Conservation (phyloP, 2,797 vertebrate genomes). For the Xiphorhynchus erythropygius region DNA sequence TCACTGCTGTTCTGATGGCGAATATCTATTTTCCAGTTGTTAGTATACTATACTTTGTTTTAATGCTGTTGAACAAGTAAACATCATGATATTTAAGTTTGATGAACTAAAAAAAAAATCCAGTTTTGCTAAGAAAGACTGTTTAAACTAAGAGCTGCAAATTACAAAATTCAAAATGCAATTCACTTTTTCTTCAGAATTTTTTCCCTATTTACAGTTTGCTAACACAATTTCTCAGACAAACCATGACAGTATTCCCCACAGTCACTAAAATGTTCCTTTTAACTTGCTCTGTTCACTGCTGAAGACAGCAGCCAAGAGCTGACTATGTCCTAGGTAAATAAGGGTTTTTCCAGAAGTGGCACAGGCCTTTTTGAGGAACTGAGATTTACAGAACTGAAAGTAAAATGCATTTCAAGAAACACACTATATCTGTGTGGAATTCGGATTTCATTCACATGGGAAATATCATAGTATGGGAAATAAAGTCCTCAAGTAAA, state of each 20-base stretch:
- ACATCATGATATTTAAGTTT: not conserved
- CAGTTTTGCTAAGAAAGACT: not conserved
- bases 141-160: not conserved
- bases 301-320: not conserved
- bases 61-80: not conserved
- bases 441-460: conserved; percentile 49
- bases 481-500: conserved; percentile 38
- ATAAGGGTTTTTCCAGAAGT: not conserved
- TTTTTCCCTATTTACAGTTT: not conserved
- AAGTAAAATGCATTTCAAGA: conserved; percentile 21
- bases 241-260: not conserved
- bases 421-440: not conserved
- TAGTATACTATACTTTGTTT: not conserved
- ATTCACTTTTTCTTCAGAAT: not conserved
- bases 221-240: not conserved
- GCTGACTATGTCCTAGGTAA: not conserved
- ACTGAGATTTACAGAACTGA: not conserved
- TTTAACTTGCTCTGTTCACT: not conserved
- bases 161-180: not conserved
- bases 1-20: not conserved
- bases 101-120: not conserved
- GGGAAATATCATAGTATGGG: conserved; percentile 48
- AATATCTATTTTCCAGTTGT: not conserved
- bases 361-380: not conserved
- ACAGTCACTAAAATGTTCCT: not conserved